Conservation (phyloP, 2,888 invertebrate genomes). For the Aphelenchoides bicaudatus region DNA sequence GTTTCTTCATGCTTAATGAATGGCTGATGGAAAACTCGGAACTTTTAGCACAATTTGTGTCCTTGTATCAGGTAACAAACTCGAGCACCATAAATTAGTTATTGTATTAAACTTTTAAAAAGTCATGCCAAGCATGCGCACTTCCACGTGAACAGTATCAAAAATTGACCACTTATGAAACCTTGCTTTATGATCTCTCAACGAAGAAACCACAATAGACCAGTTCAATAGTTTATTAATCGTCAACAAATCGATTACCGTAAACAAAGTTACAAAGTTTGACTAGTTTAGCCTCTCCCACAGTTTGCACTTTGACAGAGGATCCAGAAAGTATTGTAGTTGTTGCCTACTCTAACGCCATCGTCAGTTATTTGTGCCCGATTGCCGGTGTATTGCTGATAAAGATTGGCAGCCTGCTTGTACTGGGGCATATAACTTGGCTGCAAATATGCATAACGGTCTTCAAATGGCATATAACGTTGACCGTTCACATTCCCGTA, state of each 20-base stretch:
- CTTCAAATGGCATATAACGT: background rate
- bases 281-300: conserved; percentile 17
- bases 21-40: conserved; percentile 63
- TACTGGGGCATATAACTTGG: conserved; percentile 15
- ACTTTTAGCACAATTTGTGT: conserved; percentile 55
- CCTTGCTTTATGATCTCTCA: no score
- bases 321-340: conserved; percentile 12
- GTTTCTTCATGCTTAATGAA: conserved; percentile 64
- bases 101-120: background rate
- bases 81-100: background rate
- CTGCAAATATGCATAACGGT: background rate
- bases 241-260: background rate
- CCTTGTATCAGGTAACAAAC: conserved; percentile 45
- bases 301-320: conserved; percentile 24
- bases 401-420: conserved; percentile 17
- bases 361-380: conserved; percentile 11
- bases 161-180: no score
- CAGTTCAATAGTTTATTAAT: conserved; percentile 14
- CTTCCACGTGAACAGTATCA: no score
- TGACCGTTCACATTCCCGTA: background rate
- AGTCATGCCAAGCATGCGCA: background rate
- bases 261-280: conserved; percentile 8
- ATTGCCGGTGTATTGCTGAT: conserved; percentile 17
- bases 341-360: conserved; percentile 8
- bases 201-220: no score